phyloP scores from a whole-genome alignment of 2,888 invertebrate genomes.

The Zhuqinia jingwanae region DNA sequence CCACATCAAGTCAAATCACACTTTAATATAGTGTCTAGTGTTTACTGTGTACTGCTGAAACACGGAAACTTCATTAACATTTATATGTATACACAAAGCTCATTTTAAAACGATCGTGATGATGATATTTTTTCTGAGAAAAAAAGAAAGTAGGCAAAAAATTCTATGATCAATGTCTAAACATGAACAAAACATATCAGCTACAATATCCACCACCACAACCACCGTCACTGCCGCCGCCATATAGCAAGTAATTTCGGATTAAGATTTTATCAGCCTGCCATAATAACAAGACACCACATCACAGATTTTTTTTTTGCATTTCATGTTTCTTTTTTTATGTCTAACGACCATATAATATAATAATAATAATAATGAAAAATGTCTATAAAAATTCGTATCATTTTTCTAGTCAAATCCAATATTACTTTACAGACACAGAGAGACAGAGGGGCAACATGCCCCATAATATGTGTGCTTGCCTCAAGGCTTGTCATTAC shows the following conservation, averaged over 20 bases:
- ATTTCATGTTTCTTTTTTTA: background rate
- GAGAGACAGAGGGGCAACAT: too few relatives aligned
- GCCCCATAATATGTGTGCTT: background rate
- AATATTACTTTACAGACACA: background rate
- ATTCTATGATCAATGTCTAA: too few relatives aligned
- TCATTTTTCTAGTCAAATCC: constrained; percentile 18
- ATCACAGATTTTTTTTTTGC: background rate
- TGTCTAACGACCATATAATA: background rate
- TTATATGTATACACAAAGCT: too few relatives aligned
- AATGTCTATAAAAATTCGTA: constrained; percentile 1
- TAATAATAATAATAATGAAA: too few relatives aligned
- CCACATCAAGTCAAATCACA: too few relatives aligned
- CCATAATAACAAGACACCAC: constrained; percentile 14
- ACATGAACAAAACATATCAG: background rate
- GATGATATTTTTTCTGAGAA: background rate
- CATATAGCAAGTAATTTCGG: constrained; percentile 64
- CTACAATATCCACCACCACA: background rate
- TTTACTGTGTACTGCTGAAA: too few relatives aligned
- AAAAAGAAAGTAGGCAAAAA: too few relatives aligned
- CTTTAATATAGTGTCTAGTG: too few relatives aligned
- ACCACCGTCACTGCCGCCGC: too few relatives aligned
- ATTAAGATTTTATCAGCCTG: constrained; percentile 61
- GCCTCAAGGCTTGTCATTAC: constrained; percentile 64
- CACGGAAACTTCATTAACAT: too few relatives aligned
- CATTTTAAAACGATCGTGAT: too few relatives aligned